A percentile compares a stretch with the other conserved stretches of the same genome.
Conservation (phyloP, 2,113 vertebrate genomes). For the Eurypyga helias region DNA sequence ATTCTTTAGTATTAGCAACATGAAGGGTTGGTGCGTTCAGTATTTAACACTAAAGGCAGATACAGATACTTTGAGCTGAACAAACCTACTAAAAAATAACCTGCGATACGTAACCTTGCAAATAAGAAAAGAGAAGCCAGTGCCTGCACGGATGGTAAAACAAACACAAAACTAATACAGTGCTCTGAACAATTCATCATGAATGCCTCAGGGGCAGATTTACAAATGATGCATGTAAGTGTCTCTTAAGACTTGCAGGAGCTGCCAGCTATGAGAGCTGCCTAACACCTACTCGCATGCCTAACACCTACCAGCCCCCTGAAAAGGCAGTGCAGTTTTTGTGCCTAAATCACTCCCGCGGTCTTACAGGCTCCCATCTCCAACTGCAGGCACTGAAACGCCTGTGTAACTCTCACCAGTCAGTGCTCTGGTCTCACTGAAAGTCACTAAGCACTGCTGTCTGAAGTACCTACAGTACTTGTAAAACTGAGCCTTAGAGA, state of each 20-base stretch:
- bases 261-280: constrained; percentile 2
- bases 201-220: neutral
- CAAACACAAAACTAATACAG: neutral
- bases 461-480: neutral
- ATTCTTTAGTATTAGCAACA: neutral
- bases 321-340: neutral
- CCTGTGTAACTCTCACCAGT: neutral
- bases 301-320: neutral
- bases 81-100: neutral
- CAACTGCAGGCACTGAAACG: neutral
- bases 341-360: neutral
- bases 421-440: neutral
- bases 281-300: neutral
- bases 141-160: neutral
- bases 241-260: neutral
- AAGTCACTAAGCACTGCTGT: neutral
- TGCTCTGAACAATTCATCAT: neutral
- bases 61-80: neutral
- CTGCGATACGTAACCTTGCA: neutral
- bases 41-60: neutral
- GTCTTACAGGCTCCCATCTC: neutral
- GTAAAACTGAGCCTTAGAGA: neutral
- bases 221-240: constrained; percentile 17
- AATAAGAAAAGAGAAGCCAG: neutral
- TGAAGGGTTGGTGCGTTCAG: neutral